Evolutionary conservation across 2,888 invertebrate species (phyloP).

Genomic region (Cheilosia soror): DNA sequence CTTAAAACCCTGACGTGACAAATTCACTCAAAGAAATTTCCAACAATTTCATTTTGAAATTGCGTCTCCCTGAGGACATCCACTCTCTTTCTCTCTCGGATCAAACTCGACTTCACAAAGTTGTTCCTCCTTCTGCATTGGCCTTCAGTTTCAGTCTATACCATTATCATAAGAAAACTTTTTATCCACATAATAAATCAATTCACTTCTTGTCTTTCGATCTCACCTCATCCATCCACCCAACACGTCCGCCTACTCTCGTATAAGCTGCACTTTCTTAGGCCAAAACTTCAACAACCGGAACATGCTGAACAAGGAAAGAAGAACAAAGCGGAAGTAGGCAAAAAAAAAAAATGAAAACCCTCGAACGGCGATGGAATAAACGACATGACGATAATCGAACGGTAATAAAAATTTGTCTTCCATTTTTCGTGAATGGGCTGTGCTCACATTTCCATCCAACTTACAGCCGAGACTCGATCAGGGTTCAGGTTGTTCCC

Average conservation of each 20-base stretch:
- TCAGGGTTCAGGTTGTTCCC: slow-evolving; percentile 40
- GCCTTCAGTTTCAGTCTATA: slow-evolving; percentile 23
- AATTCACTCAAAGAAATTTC: slow-evolving; percentile 71
- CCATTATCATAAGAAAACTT: slow-evolving; percentile 69
- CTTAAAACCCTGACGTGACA: slow-evolving; percentile 59
- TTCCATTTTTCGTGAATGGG: slow-evolving; percentile 65
- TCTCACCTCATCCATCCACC: slow-evolving; percentile 69
- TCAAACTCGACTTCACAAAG: slow-evolving; percentile 45
- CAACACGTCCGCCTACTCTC: not conserved
- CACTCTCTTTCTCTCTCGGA: slow-evolving; percentile 18
- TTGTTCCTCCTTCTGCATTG: slow-evolving; percentile 45
- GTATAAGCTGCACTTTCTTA: slow-evolving; percentile 40
- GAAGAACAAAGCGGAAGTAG: slow-evolving; percentile 36
- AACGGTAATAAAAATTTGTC: slow-evolving; percentile 75
- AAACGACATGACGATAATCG: slow-evolving; percentile 73
- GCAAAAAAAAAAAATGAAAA: slow-evolving; percentile 9
- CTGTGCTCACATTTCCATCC: slow-evolving; percentile 63
- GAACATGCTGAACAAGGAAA: slow-evolving; percentile 34
- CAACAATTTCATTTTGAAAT: slow-evolving; percentile 69
- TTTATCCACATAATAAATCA: slow-evolving; percentile 75
- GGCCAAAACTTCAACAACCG: slow-evolving; percentile 50
- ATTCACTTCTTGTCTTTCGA: slow-evolving; percentile 73
- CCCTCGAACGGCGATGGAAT: slow-evolving; percentile 44
- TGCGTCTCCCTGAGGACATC: slow-evolving; percentile 55
- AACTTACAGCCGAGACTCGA: slow-evolving; percentile 46